These are phyloP conservation scores for Hemichromis elongatus DNA, from an alignment of 2,113 vertebrate genomes.

Conservation along the genomic window DNA sequence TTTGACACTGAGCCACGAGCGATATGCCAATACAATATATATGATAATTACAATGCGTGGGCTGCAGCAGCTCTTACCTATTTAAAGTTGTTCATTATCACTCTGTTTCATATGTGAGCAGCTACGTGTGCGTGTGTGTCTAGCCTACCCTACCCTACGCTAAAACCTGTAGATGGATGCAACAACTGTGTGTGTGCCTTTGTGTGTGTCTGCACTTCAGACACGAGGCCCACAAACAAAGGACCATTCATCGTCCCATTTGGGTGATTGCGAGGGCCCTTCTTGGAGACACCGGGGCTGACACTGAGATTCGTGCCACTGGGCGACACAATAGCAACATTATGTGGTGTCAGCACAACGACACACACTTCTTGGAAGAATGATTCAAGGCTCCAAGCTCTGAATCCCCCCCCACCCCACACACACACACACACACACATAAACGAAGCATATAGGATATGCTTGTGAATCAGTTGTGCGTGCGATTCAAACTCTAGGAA, in stretches of 20 bases:
- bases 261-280: constrained; percentile 14
- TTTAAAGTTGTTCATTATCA: constrained; percentile 52
- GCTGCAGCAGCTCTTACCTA: constrained; percentile 27
- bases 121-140: not conserved
- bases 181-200: not conserved
- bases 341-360: constrained; percentile 43
- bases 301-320: constrained; percentile 34
- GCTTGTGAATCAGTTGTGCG: not conserved
- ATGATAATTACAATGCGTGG: constrained; percentile 57
- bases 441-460: not conserved
- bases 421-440: not conserved
- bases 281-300: constrained; percentile 53
- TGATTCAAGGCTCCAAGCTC: constrained; percentile 2
- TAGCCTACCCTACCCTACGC: not conserved
- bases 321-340: constrained; percentile 51
- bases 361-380: not conserved
- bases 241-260: constrained; percentile 52
- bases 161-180: not conserved
- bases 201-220: constrained; percentile 45
- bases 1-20: constrained; percentile 38
- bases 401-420: not conserved
- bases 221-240: constrained; percentile 62
- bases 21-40: constrained; percentile 61
- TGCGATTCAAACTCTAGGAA: not conserved
- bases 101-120: not conserved